These are phyloP conservation scores for Columba janthina DNA, from an alignment of 2,113 vertebrate species.

Conservation along the genomic window DNA sequence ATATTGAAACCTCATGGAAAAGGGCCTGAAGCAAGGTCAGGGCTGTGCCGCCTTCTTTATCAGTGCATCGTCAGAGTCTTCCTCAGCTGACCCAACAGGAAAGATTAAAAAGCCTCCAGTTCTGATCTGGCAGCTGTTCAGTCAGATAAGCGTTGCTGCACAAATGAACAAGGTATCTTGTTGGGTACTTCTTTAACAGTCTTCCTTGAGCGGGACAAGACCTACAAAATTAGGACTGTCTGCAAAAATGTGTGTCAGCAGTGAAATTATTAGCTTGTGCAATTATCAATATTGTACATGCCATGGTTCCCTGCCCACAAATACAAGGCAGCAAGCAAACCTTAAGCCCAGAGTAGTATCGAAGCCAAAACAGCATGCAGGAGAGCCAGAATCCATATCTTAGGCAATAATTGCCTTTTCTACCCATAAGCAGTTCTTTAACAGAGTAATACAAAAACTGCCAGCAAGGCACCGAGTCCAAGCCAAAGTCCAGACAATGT, in stretches of 20 bases:
- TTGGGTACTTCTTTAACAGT: not conserved
- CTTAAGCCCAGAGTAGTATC: not conserved
- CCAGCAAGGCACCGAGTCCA: not conserved
- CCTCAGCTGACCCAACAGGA: not conserved
- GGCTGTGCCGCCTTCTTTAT: not conserved
- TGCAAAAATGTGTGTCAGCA: not conserved
- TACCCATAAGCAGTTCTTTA: not conserved
- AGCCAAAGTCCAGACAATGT: slow-evolving; percentile 3
- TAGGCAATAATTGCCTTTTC: slow-evolving; percentile 1
- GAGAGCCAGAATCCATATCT: not conserved
- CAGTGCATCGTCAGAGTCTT: not conserved
- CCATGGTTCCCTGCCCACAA: not conserved
- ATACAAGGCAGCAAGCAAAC: not conserved
- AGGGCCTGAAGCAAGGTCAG: not conserved
- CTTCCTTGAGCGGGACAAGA: not conserved
- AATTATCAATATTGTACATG: not conserved
- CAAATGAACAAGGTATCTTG: not conserved
- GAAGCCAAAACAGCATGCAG: not conserved
- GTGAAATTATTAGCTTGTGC: not conserved
- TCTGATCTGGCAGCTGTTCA: not conserved
- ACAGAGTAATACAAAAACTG: not conserved
- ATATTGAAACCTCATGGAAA: not conserved
- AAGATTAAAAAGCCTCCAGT: not conserved
- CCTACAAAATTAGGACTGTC: not conserved
- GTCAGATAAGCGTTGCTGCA: not conserved